Base-by-base conservation (phyloP, 1,140 invertebrate species). In the Hycleus cichorii region DNA sequence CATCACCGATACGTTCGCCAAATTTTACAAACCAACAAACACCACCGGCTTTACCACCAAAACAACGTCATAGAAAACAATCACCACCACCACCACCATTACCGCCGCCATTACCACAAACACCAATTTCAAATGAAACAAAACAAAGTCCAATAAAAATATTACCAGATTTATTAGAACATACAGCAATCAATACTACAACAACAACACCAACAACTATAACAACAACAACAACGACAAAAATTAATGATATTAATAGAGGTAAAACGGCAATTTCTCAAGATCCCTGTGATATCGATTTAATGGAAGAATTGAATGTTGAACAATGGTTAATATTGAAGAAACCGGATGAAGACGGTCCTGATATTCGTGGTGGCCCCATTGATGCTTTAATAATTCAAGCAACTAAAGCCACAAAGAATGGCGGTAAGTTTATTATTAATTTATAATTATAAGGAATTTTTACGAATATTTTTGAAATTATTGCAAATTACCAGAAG, bases 331-430 rank as follows among this genome's bases (percentile, higher is more conserved):
- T 95, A 59, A 81, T 92, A 26, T 77, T 87, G 44, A 90, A 90
- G 69, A 88, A 88, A 66, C 73, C 78, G 1, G 82, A 86, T 12
- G 90, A 93, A 70, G 90, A 93, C 58, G 88, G 89, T 5, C 89
- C 91, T 0, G 91, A 94, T 64, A 86, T 97, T 40, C 81, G 91
- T 49, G 94, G 93, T 6, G 95, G 94, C 39, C 83, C 89, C 64
- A 84, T 93, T 0, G 93, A 97, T 75, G 93, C 92, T 2, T 81
- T 98, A 25, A 86, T 97, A 57, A 90, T 97, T 54, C 89, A 94
- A 71, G 95, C 95, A 12, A 95, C 93, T 47, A 91, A 92, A 76
- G 89, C 89, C 50, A 89, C 87, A 69, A 94, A 91, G 82, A 88
- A 90, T 80, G 87, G 87, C 63, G 70, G 70, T 72, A 63, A 65